These are phyloP conservation scores for Macrotrachela quadricornifera DNA, from an alignment of 1,140 invertebrate genomes.

Conservation along the genomic window DNA sequence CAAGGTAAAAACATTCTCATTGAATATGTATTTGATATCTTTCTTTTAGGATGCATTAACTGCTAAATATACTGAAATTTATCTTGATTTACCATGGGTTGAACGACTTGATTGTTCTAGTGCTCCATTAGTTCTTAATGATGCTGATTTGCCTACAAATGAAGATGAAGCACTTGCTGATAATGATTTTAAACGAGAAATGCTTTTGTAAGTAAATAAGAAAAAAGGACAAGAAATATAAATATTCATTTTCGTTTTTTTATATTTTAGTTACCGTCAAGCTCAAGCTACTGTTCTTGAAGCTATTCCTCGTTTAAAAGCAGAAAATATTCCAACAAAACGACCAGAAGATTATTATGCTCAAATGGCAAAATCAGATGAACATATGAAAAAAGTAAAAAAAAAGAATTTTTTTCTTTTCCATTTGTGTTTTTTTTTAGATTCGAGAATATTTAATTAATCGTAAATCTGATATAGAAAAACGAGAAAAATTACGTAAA, in stretches of 20 bases:
- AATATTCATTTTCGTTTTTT: not conserved
- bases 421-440: not conserved
- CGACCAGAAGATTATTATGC: constrained; percentile 90
- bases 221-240: not conserved
- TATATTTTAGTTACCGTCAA: constrained; percentile 37
- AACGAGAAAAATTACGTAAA: constrained; percentile 6
- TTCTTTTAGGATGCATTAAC: constrained; percentile 1
- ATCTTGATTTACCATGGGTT: constrained; percentile 4
- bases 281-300: constrained; percentile 64
- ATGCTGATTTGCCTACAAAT: not conserved
- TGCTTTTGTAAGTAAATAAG: constrained; percentile 1
- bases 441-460: not conserved
- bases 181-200: constrained; percentile 8
- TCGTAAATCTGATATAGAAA: not conserved
- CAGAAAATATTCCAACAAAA: constrained; percentile 50
- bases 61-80: constrained; percentile 5
- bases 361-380: constrained; percentile 91
- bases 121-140: not conserved
- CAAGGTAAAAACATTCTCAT: not conserved
- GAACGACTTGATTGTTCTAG: not conserved
- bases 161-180: not conserved
- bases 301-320: constrained; percentile 49
- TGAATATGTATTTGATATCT: not conserved
- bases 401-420: constrained; percentile 36
- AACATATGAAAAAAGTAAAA: constrained; percentile 82